These are phyloP conservation scores for Globia sparganii DNA, from an alignment of 2,888 invertebrate genomes.

Conservation along the genomic window DNA sequence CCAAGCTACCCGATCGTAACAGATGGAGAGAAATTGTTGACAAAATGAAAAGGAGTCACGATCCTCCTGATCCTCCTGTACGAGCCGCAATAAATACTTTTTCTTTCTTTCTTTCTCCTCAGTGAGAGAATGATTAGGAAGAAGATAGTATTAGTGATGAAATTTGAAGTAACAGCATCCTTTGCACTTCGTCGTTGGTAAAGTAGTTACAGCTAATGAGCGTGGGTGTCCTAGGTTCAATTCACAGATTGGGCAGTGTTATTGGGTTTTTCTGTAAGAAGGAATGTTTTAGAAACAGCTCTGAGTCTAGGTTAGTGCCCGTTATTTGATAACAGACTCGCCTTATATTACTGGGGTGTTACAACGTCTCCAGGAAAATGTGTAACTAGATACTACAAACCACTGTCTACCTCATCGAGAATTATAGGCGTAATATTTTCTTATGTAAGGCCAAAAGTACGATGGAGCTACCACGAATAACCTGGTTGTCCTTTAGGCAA, in stretches of 20 bases:
- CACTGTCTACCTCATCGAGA: not conserved
- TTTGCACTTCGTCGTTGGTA: not conserved
- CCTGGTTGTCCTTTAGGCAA: constrained; percentile 5
- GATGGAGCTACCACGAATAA: not conserved
- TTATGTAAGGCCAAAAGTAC: not conserved
- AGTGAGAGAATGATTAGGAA: too few species aligned
- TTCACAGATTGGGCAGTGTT: not conserved
- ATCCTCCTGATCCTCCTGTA: too few species aligned
- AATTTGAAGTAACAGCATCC: not conserved
- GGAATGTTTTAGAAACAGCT: not conserved
- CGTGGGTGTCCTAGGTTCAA: not conserved
- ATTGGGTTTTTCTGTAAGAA: not conserved
- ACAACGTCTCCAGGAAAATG: not conserved
- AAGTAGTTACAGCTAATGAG: not conserved
- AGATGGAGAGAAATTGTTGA: not conserved
- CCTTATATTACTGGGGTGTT: too few species aligned
- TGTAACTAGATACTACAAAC: not conserved
- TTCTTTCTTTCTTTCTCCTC: too few species aligned
- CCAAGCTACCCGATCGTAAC: not conserved
- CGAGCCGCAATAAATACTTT: too few species aligned
- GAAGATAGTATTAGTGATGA: not conserved
- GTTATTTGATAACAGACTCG: not conserved
- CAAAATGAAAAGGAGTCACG: not conserved
- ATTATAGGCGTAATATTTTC: too few species aligned
- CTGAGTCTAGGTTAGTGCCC: too few species aligned